phyloP scores from a whole-genome alignment of 1,140 invertebrate genomes.

The Pararge aegeria region DNA sequence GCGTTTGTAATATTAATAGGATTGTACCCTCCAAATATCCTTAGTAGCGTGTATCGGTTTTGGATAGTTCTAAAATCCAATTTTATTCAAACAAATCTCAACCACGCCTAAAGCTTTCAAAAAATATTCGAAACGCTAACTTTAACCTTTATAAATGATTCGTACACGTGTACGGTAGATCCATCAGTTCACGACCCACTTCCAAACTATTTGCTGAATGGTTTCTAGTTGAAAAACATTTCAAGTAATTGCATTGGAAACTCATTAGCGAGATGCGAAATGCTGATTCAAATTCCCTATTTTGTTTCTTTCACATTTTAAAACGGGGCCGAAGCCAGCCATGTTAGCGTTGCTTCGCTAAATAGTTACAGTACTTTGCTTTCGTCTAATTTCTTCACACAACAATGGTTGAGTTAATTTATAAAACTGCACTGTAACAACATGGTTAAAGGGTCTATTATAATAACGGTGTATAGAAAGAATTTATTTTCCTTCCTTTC shows the following conservation, averaged over 20 bases:
- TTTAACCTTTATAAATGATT: not conserved
- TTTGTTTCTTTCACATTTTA: slow-evolving; percentile 48
- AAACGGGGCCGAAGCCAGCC: slow-evolving; percentile 39
- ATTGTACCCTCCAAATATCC: too few species aligned
- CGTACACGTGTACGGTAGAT: not conserved
- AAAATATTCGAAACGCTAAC: not conserved
- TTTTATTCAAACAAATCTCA: too few species aligned
- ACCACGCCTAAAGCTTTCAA: too few species aligned
- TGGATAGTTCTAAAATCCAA: too few species aligned
- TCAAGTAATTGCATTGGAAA: slow-evolving; percentile 60
- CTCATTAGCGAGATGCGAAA: slow-evolving; percentile 56
- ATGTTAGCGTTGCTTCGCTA: slow-evolving; percentile 37
- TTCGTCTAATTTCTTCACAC: slow-evolving; percentile 17
- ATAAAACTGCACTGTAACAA: too few species aligned
- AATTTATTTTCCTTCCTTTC: too few species aligned
- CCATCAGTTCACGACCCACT: slow-evolving; percentile 21
- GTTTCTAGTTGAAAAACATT: slow-evolving; percentile 36
- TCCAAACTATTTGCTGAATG: slow-evolving; percentile 36
- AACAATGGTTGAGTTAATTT: slow-evolving; percentile 5
- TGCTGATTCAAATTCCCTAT: slow-evolving; percentile 58
- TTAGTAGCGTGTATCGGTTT: too few species aligned
- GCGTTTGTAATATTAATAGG: too few species aligned
- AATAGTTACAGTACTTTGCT: slow-evolving; percentile 28
- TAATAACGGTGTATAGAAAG: too few species aligned
- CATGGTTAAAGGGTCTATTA: too few species aligned